Evolutionary conservation across 2,888 invertebrate genomes (phyloP).

Genomic region (Cylloceria caligata): DNA sequence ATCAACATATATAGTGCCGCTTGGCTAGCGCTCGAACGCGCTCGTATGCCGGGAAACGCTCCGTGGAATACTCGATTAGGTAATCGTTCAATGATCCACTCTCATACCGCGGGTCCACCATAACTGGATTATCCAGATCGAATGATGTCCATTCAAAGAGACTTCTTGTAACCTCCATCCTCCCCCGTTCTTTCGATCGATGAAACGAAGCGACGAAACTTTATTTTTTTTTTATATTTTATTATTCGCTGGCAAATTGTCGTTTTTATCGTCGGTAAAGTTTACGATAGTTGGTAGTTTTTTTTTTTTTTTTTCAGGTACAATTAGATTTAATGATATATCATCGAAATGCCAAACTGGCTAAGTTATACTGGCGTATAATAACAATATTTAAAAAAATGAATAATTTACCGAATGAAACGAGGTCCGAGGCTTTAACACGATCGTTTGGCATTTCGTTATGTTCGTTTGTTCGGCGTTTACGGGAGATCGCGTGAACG

Average conservation of each 20-base stretch:
- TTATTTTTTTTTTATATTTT: neutral
- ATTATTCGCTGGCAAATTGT: neutral
- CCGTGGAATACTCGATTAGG: conserved; percentile 58
- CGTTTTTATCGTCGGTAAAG: neutral
- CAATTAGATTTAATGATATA: neutral
- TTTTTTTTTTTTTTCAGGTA: too few relatives aligned
- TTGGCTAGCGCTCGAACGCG: conserved; percentile 37
- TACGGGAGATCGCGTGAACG: neutral
- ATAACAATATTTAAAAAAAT: neutral
- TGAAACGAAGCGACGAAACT: neutral
- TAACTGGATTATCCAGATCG: conserved; percentile 40
- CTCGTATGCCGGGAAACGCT: conserved; percentile 20
- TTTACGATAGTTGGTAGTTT: neutral
- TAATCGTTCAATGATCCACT: conserved; percentile 62
- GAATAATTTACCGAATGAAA: neutral
- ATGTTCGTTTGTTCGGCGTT: neutral
- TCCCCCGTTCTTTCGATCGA: neutral
- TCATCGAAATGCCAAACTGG: neutral
- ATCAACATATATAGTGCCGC: conserved; percentile 54
- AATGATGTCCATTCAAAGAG: conserved; percentile 19
- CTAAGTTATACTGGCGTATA: neutral
- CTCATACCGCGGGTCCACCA: conserved; percentile 8
- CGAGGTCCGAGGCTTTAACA: neutral
- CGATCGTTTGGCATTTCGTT: neutral
- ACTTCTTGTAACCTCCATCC: neutral